Evolutionary conservation across 1,140 invertebrate genomes (phyloP), one percentile per base, ranked within the genome.

Genomic region (Trichogramma pretiosum): DNA sequence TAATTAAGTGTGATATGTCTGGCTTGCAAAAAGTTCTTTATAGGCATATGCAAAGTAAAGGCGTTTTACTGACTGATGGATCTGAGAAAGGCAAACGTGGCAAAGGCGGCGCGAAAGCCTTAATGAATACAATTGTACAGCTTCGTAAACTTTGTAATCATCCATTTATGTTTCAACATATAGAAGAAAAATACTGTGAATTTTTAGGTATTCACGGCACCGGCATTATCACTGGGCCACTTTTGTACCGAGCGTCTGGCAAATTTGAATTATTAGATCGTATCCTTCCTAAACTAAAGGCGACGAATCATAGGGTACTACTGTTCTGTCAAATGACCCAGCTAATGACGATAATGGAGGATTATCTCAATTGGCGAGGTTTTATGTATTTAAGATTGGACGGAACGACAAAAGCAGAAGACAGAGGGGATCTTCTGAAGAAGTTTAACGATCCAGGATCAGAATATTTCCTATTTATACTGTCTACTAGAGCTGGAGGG

Each of bases 321-420:
- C 81, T 99, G 24, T 99, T 99, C 75, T 99, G 93, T 83, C 96
- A 99, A 76, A 99, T 99, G 96, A 99, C 96, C 0, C 88, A 94
- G 58, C 79, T 95, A 17, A 98, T 99, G 94, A 97, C 90, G 21
- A 98, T 99, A 55, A 92, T 99, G 77, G 96, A 98, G 67, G 96
- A 98, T 71, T 98, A 97, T 68, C 78, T 99, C 22, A 81, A 85
- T 33, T 96, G 85, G 81, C 80, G 88, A 58, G 83, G 84, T 56
- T 89, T 86, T 62, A 77, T 77, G 56, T 83, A 83, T 62, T 62
- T 85, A 4, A 67, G 82, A 54, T 74, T 98, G 44, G 94, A 98
- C 69, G 96, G 96, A 60, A 94, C 91, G 54, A 99, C 96, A 1
- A 98, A 98, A 72, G 87, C 93, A 5, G 96, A 99, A 67, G 96